phyloP scores from a whole-genome alignment of 2,113 vertebrate genomes.

The Drymodes brunneopygia region DNA sequence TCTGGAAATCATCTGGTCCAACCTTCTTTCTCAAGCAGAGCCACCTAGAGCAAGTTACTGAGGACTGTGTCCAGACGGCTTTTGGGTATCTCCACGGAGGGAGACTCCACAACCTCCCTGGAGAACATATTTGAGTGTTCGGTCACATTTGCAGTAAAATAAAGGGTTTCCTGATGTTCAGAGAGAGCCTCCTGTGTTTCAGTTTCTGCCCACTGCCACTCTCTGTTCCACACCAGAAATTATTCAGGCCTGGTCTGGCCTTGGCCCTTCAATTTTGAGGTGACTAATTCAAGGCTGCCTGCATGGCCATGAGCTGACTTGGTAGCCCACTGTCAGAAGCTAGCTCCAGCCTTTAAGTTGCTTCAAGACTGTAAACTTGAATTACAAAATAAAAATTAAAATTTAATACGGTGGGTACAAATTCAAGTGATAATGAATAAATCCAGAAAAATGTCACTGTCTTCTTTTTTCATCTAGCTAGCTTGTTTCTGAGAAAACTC shows the following conservation, averaged over 20 bases:
- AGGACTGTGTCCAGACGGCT: not conserved
- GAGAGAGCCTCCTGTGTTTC: not conserved
- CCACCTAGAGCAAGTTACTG: not conserved
- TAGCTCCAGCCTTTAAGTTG: not conserved
- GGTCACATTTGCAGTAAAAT: not conserved
- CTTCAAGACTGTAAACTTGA: not conserved
- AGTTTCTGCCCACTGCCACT: not conserved
- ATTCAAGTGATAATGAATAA: not conserved
- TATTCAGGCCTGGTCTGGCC: not conserved
- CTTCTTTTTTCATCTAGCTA: not conserved
- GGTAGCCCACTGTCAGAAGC: not conserved
- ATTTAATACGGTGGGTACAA: not conserved
- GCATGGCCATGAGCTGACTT: not conserved
- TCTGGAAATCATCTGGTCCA: not conserved
- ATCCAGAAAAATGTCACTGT: not conserved
- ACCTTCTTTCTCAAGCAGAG: not conserved
- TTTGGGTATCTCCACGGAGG: not conserved
- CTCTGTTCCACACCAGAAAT: not conserved
- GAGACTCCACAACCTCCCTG: not conserved
- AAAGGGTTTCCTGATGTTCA: not conserved
- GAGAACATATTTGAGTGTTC: not conserved
- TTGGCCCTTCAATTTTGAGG: not conserved
- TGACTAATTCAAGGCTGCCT: not conserved
- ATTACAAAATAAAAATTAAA: not conserved
- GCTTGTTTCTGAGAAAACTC: not conserved